A percentile compares a stretch with the other conserved stretches of the same genome.
Evolutionary conservation across 2,113 vertebrate genomes (phyloP).

Genomic region (Xenopus borealis): DNA sequence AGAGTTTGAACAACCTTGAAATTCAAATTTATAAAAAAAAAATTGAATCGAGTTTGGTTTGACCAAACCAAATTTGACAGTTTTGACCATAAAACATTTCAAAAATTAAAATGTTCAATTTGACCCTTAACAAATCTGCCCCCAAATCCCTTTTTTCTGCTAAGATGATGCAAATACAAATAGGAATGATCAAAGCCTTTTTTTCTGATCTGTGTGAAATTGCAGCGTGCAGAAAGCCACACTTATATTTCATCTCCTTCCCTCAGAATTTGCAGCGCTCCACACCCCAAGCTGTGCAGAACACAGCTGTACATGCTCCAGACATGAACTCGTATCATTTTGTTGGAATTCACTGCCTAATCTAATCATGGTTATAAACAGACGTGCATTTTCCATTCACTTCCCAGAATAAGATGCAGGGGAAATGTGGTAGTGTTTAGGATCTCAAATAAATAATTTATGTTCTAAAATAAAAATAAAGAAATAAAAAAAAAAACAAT

Average conservation of each 20-base stretch:
- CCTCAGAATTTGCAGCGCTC: constrained; percentile 16
- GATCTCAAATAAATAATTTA: too few relatives aligned
- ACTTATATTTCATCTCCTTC: neutral
- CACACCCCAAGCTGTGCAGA: neutral
- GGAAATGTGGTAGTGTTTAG: neutral
- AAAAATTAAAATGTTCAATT: too few relatives aligned
- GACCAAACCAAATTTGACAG: too few relatives aligned
- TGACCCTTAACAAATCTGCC: too few relatives aligned
- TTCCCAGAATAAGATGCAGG: neutral
- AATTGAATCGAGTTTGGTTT: too few relatives aligned
- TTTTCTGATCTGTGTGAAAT: neutral
- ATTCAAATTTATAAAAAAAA: too few relatives aligned
- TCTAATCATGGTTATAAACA: constrained; percentile 28
- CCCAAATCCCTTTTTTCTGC: too few relatives aligned
- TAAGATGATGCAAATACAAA: too few relatives aligned
- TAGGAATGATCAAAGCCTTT: neutral
- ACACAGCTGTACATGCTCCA: constrained; percentile 22
- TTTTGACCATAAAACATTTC: too few relatives aligned
- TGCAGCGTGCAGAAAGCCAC: neutral
- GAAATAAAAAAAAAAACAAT: neutral
- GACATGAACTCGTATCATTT: constrained; percentile 19
- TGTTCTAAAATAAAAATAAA: too few relatives aligned
- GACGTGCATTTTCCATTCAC: constrained; percentile 1
- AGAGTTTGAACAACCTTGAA: too few relatives aligned
- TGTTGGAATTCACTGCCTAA: constrained; percentile 24